Percentiles rank a stretch among this genome's conserved stretches.
Evolutionary conservation across 1,140 invertebrate species (phyloP).

Genomic region (Drosophila trapezifrons): DNA sequence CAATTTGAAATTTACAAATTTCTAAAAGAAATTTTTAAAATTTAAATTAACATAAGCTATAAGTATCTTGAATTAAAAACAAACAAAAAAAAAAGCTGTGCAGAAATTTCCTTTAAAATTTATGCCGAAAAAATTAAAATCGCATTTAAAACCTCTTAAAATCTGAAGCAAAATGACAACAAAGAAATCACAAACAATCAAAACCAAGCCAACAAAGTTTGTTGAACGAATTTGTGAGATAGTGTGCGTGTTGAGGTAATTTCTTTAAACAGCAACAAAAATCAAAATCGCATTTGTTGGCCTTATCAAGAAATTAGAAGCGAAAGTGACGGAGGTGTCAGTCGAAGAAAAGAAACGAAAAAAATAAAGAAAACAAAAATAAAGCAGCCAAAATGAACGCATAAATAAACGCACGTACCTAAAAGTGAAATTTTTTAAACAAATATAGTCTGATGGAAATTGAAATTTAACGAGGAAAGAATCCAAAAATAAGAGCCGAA

Average conservation of each 20-base stretch:
- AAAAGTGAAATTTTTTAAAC: slow-evolving; percentile 67
- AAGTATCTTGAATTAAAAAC: not conserved
- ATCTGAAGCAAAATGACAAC: not conserved
- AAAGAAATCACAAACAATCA: slow-evolving; percentile 3
- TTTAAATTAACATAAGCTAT: not conserved
- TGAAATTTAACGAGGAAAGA: slow-evolving; percentile 51
- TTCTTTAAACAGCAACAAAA: slow-evolving; percentile 14
- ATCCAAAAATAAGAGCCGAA: slow-evolving; percentile 39
- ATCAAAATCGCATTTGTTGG: slow-evolving; percentile 30
- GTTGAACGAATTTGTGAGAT: not conserved
- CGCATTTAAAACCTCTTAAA: not conserved
- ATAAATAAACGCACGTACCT: slow-evolving; percentile 57
- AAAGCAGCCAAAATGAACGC: slow-evolving; percentile 13
- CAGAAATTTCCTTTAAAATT: not conserved
- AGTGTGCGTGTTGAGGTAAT: slow-evolving; percentile 36
- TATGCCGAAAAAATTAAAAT: not conserved
- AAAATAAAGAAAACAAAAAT: slow-evolving; percentile 16
- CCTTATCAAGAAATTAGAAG: slow-evolving; percentile 48
- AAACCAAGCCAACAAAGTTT: slow-evolving; percentile 5
- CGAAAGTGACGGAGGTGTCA: slow-evolving; percentile 38
- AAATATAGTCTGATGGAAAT: slow-evolving; percentile 45
- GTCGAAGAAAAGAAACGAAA: slow-evolving; percentile 17
- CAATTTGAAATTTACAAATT: too few relatives aligned
- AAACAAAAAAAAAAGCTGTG: not conserved
- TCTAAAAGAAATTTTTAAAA: not conserved